These are phyloP conservation scores for Drosophila orosa DNA, from an alignment of 1,140 invertebrate species.

Conservation along the genomic window DNA sequence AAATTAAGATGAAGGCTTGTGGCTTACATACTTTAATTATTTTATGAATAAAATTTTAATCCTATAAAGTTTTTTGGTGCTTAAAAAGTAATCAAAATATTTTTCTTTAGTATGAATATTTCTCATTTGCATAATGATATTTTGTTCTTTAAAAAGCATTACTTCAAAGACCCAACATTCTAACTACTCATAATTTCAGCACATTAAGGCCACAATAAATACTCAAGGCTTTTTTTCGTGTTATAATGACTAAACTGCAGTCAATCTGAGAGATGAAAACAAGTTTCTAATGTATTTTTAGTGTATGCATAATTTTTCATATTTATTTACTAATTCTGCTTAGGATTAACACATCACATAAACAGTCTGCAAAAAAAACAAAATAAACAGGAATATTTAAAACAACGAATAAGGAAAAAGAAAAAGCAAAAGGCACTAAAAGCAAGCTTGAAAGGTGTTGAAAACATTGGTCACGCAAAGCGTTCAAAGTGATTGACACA, in stretches of 20 bases:
- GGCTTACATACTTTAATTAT: not conserved
- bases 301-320: conserved; percentile 57
- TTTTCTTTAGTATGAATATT: no score
- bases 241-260: conserved; percentile 44
- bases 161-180: not conserved
- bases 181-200: conserved; percentile 31
- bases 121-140: not conserved
- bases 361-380: conserved; percentile 8
- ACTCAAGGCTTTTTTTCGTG: conserved; percentile 39
- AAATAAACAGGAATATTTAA: conserved; percentile 29
- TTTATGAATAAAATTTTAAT: not conserved
- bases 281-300: conserved; percentile 58
- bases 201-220: conserved; percentile 49
- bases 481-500: conserved; percentile 39
- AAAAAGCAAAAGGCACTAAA: conserved; percentile 3
- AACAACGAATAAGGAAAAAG: not conserved
- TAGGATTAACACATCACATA: conserved; percentile 44
- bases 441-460: conserved; percentile 46
- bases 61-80: not conserved
- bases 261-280: conserved; percentile 38
- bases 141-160: conserved; percentile 1
- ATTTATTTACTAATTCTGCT: conserved; percentile 27
- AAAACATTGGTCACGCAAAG: conserved; percentile 52
- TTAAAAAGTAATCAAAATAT: not conserved
- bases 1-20: not conserved